Conservation (phyloP, 92 coral and sea anemone genomes). For the Zoanthus solanderi region DNA sequence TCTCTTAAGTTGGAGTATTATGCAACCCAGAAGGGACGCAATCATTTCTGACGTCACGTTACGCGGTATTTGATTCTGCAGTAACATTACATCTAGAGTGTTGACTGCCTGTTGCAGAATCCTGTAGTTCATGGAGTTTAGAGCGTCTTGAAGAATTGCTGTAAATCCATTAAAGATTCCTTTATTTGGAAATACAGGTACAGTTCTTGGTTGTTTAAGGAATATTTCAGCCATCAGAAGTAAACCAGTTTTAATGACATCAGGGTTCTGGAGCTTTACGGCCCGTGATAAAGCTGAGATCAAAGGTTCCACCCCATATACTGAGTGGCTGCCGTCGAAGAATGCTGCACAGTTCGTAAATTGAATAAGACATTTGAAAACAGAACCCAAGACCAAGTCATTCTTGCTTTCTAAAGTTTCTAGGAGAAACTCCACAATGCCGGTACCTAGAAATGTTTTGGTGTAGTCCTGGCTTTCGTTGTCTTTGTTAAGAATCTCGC, state of each 20-base stretch:
- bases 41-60: conserved; percentile 61
- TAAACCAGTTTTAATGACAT: conserved; percentile 78
- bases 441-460: conserved; percentile 57
- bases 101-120: conserved; percentile 74
- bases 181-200: conserved; percentile 76
- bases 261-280: conserved; percentile 72
- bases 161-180: conserved; percentile 66
- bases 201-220: conserved; percentile 63
- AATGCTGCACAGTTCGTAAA: conserved; percentile 59
- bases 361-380: conserved; percentile 78
- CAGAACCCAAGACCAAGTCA: conserved; percentile 80
- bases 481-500: conserved; percentile 58
- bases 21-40: conserved; percentile 59
- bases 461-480: conserved; percentile 41
- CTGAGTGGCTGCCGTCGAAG: conserved; percentile 78
- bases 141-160: conserved; percentile 63
- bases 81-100: conserved; percentile 69
- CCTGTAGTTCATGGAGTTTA: conserved; percentile 82
- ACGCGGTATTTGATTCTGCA: conserved; percentile 66
- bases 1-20: conserved; percentile 66
- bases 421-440: conserved; percentile 82
- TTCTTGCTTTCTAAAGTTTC: conserved; percentile 84
- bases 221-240: conserved; percentile 74
- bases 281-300: conserved; percentile 72
- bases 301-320: conserved; percentile 89